phyloP scores from a whole-genome alignment of 2,797 vertebrate genomes.

The Ctenosaura bakeri region DNA sequence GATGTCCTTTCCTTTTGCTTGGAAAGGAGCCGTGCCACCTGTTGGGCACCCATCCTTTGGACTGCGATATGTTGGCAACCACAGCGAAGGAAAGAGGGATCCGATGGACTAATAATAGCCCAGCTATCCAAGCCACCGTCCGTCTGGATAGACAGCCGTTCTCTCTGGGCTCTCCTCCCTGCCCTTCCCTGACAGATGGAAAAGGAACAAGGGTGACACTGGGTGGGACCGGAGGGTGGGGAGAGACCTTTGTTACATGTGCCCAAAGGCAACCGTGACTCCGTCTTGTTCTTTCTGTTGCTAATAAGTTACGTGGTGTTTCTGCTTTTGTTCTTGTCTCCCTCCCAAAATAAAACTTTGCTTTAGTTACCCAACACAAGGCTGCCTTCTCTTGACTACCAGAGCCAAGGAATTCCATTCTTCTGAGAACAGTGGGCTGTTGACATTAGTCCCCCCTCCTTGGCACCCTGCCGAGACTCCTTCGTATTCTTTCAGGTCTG shows the following conservation, averaged over 20 bases:
- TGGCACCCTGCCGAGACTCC: no score
- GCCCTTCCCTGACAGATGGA: no score
- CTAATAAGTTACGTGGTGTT: constrained; percentile 61
- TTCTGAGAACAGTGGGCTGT: background rate
- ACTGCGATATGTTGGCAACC: background rate
- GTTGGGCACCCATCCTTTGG: no score
- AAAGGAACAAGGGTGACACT: no score
- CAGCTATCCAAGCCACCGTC: background rate
- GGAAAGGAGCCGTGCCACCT: no score
- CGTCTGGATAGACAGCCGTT: background rate
- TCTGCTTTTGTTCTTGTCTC: background rate
- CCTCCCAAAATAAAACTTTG: constrained; percentile 29
- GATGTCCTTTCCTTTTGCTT: background rate
- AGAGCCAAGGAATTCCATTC: background rate
- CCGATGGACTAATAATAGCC: background rate
- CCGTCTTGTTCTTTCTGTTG: constrained; percentile 43
- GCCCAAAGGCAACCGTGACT: background rate
- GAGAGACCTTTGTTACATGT: constrained; percentile 59
- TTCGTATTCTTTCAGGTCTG: no score
- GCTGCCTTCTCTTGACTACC: background rate
- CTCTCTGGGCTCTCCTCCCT: no score
- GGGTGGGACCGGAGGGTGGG: no score
- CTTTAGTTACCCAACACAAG: background rate
- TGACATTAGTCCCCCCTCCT: no score
- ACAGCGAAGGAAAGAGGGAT: background rate